These are phyloP conservation scores for Acipenser transmontanus DNA, from an alignment of 2,797 vertebrate species.

Conservation along the genomic window DNA sequence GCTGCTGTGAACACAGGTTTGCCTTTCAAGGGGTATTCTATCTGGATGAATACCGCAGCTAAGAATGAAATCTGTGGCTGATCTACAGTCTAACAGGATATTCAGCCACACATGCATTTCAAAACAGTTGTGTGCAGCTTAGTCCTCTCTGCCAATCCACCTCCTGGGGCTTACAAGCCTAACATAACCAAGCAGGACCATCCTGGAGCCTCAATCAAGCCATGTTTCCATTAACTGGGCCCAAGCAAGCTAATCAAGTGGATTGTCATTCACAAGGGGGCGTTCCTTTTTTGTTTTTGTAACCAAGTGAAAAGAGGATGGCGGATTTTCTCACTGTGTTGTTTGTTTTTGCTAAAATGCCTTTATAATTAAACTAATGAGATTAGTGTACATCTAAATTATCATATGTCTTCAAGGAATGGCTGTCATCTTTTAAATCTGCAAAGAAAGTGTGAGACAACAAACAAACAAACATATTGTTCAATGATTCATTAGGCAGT, in stretches of 20 bases:
- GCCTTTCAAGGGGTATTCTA: background rate
- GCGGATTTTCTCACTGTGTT: slow-evolving; percentile 51
- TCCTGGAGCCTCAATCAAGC: slow-evolving; percentile 50
- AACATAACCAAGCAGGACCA: slow-evolving; percentile 52
- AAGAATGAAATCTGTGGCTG: background rate
- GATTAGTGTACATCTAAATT: slow-evolving; percentile 47
- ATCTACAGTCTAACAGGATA: slow-evolving; percentile 21
- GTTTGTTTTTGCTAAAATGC: slow-evolving; percentile 66
- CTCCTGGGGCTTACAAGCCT: slow-evolving; percentile 48
- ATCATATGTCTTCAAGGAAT: too few relatives aligned
- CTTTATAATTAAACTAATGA: slow-evolving; percentile 67
- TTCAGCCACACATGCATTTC: slow-evolving; percentile 40
- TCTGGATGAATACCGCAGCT: too few relatives aligned
- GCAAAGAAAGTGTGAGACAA: too few relatives aligned
- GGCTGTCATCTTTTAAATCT: too few relatives aligned
- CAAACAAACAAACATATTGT: too few relatives aligned
- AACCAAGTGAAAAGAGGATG: slow-evolving; percentile 56
- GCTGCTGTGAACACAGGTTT: slow-evolving; percentile 16
- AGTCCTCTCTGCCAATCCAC: slow-evolving; percentile 36
- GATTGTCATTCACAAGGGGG: slow-evolving; percentile 58
- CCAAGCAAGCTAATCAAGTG: slow-evolving; percentile 63
- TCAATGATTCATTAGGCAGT: too few relatives aligned
- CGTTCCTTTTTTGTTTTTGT: slow-evolving; percentile 42
- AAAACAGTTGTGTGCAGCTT: slow-evolving; percentile 36
- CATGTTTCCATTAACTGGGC: slow-evolving; percentile 72